Conservation (phyloP, 2,888 invertebrate genomes). For the Trissolcus brochymenae region DNA sequence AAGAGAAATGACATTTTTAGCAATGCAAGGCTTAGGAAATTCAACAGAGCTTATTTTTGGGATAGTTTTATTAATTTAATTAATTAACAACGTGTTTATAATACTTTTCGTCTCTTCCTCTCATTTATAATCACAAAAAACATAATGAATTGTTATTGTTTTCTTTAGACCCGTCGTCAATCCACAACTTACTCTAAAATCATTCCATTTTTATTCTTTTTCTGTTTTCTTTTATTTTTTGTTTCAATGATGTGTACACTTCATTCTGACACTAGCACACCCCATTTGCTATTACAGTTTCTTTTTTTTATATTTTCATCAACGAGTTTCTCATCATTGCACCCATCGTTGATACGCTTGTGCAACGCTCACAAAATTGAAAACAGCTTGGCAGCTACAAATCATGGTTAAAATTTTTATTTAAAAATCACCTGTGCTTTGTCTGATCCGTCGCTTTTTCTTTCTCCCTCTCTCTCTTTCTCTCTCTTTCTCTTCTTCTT, state of each 20-base stretch:
- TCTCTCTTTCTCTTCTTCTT: slow-evolving; percentile 13
- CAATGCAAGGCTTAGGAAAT: background rate
- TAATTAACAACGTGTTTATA: slow-evolving; percentile 76
- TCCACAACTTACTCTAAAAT: slow-evolving; percentile 70
- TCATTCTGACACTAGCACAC: slow-evolving; percentile 62
- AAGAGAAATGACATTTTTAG: background rate
- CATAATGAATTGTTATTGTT: slow-evolving; percentile 71
- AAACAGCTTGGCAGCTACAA: slow-evolving; percentile 74
- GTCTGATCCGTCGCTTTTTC: slow-evolving; percentile 62
- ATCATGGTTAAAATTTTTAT: slow-evolving; percentile 71
- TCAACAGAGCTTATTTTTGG: slow-evolving; percentile 65
- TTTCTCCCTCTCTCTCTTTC: too few relatives aligned
- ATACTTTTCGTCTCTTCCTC: slow-evolving; percentile 75
- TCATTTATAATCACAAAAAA: slow-evolving; percentile 74
- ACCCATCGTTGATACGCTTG: slow-evolving; percentile 63
- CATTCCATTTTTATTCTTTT: slow-evolving; percentile 64
- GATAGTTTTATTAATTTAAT: slow-evolving; percentile 76
- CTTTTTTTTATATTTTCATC: slow-evolving; percentile 26
- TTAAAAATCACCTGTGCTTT: slow-evolving; percentile 73
- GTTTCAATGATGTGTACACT: slow-evolving; percentile 63
- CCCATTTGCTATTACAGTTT: slow-evolving; percentile 53
- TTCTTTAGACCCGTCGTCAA: slow-evolving; percentile 75
- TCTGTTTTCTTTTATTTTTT: too few relatives aligned
- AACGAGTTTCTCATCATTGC: slow-evolving; percentile 50
- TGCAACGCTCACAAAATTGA: slow-evolving; percentile 67